phyloP scores from a whole-genome alignment of 2,888 invertebrate genomes.

The Dryomyza anilis region DNA sequence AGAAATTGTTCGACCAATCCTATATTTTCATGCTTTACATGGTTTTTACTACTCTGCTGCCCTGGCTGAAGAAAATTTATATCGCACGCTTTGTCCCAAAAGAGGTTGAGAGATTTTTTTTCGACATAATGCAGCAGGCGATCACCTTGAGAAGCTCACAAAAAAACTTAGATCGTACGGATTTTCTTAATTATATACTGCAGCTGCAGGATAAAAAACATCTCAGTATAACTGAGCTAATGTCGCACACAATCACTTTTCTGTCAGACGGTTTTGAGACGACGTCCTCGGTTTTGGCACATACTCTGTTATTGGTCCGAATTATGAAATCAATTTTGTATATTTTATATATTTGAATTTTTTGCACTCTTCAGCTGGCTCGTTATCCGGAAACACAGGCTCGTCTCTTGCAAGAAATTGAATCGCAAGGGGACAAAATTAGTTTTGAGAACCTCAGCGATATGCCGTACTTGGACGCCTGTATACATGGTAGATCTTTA shows the following conservation, averaged over 20 bases:
- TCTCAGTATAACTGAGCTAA: constrained; percentile 40
- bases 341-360: not conserved
- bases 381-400: constrained; percentile 44
- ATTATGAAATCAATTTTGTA: not conserved
- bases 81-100: constrained; percentile 47
- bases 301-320: constrained; percentile 46
- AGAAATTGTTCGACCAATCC: constrained; percentile 49
- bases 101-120: constrained; percentile 67
- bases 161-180: constrained; percentile 41
- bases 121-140: constrained; percentile 44
- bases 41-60: constrained; percentile 45
- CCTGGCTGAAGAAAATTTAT: constrained; percentile 45
- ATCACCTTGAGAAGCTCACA: constrained; percentile 43
- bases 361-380: constrained; percentile 39
- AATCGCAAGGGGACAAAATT: constrained; percentile 31
- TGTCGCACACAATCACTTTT: constrained; percentile 53
- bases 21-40: constrained; percentile 39
- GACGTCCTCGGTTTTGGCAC: constrained; percentile 46
- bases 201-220: constrained; percentile 52
- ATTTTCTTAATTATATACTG: constrained; percentile 53
- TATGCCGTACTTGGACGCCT: constrained; percentile 52
- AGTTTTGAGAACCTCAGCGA: constrained; percentile 49
- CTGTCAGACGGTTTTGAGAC: constrained; percentile 56
- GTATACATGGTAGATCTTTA: constrained; percentile 46
- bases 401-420: constrained; percentile 47